Conservation (phyloP, 2,113 vertebrate species). For the Melospiza georgiana region DNA sequence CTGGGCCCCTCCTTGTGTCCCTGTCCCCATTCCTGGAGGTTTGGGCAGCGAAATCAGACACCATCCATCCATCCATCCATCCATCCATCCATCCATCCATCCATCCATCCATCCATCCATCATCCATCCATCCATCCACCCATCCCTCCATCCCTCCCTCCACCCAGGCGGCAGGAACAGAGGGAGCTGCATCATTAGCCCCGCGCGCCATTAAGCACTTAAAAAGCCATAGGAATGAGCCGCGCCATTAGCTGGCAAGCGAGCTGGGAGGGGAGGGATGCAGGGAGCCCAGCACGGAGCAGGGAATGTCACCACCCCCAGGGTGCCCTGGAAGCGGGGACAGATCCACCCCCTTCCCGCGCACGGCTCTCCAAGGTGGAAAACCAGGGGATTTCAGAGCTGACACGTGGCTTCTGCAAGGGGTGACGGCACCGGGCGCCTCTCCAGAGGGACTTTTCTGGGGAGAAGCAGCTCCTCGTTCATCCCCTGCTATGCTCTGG, state of each 20-base stretch:
- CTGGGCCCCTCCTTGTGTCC: neutral
- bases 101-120: neutral
- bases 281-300: accelerated
- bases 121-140: neutral
- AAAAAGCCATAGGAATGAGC: conserved; percentile 63
- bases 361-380: neutral
- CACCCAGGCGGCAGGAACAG: neutral
- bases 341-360: neutral
- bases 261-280: conserved; percentile 12
- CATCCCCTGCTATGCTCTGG: neutral
- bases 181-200: conserved; percentile 42
- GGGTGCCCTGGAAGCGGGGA: accelerated
- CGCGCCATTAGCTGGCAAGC: conserved; percentile 40
- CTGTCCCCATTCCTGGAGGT: neutral
- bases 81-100: neutral
- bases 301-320: neutral
- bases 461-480: neutral
- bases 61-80: neutral
- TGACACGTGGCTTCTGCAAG: neutral
- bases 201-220: conserved; percentile 60
- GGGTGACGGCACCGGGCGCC: neutral
- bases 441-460: conserved; percentile 16
- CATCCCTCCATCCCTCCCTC: neutral
- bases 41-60: neutral
- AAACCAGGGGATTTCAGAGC: conserved; percentile 51